These are phyloP conservation scores for Psix sp. DNA, from an alignment of 1,140 invertebrate species.

Conservation along the genomic window DNA sequence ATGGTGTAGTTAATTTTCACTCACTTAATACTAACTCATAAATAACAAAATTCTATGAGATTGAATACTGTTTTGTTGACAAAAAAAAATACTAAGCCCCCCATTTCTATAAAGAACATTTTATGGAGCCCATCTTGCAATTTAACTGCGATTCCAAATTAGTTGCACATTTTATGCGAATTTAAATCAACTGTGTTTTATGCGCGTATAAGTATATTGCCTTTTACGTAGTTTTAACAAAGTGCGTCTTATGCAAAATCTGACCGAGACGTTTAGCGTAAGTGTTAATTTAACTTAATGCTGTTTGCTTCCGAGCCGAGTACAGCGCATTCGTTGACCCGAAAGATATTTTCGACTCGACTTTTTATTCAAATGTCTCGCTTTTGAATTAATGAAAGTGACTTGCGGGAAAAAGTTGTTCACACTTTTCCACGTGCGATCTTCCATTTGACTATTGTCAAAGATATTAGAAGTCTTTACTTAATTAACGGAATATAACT, in stretches of 20 bases:
- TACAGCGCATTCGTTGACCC: background rate
- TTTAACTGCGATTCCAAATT: slow-evolving; percentile 46
- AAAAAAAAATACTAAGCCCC: too few species aligned
- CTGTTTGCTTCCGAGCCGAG: slow-evolving; percentile 1
- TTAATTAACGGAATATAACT: slow-evolving; percentile 48
- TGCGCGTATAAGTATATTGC: slow-evolving; percentile 18
- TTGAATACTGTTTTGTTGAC: too few species aligned
- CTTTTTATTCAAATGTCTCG: slow-evolving; percentile 15
- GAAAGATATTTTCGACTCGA: background rate
- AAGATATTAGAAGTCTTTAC: slow-evolving; percentile 12
- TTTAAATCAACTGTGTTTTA: slow-evolving; percentile 53
- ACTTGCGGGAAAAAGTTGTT: slow-evolving; percentile 2
- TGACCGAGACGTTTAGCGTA: slow-evolving; percentile 14
- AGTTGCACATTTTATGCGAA: slow-evolving; percentile 45
- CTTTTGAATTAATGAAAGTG: slow-evolving; percentile 15
- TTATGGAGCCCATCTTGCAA: slow-evolving; percentile 35
- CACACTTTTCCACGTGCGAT: background rate
- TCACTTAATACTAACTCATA: too few species aligned
- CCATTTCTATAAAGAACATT: slow-evolving; percentile 29
- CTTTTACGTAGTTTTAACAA: slow-evolving; percentile 33
- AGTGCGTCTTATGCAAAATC: slow-evolving; percentile 27
- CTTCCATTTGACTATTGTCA: slow-evolving; percentile 2
- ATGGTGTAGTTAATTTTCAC: too few species aligned
- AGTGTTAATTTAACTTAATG: slow-evolving; percentile 24
- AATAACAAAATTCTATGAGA: too few species aligned